A percentile compares a stretch with the other conserved stretches of the same genome.
These are phyloP conservation scores for Sandelia bainsii DNA, from an alignment of 2,797 vertebrate genomes.

Conservation along the genomic window DNA sequence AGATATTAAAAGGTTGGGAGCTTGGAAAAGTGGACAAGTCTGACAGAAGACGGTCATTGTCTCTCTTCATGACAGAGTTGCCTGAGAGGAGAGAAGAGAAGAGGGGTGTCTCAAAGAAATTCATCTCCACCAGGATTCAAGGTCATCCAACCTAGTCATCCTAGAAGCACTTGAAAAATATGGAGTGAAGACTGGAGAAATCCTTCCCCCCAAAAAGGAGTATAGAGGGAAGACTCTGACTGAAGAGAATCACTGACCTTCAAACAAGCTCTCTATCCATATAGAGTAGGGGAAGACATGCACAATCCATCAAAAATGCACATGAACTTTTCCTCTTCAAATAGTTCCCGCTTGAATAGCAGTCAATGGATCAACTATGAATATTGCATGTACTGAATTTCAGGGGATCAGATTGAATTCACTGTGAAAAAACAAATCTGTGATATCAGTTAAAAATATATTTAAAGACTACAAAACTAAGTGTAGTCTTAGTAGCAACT, in stretches of 20 bases:
- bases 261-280: constrained; percentile 85
- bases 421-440: constrained; percentile 52
- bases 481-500: constrained; percentile 9
- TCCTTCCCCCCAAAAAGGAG: constrained; percentile 68
- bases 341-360: constrained; percentile 83
- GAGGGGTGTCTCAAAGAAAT: constrained; percentile 69
- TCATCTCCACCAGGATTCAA: constrained; percentile 73
- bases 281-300: constrained; percentile 82
- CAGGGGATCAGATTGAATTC: constrained; percentile 76
- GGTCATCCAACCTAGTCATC: constrained; percentile 82
- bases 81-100: constrained; percentile 57
- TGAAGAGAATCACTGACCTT: constrained; percentile 86
- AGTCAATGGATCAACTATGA: constrained; percentile 85
- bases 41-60: constrained; percentile 63
- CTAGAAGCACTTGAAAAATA: constrained; percentile 78
- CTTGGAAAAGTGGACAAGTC: constrained; percentile 55
- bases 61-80: constrained; percentile 71
- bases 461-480: constrained; percentile 32
- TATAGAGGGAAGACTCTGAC: constrained; percentile 70
- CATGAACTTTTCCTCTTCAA: constrained; percentile 86
- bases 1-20: constrained; percentile 56
- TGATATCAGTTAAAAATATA: constrained; percentile 55
- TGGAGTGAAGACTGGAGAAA: constrained; percentile 75
- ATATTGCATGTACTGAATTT: constrained; percentile 83
- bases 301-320: constrained; percentile 86